Evolutionary conservation across 2,797 vertebrate species (phyloP), one percentile per base, ranked within the genome.

Genomic region (Prunella strophiata): DNA sequence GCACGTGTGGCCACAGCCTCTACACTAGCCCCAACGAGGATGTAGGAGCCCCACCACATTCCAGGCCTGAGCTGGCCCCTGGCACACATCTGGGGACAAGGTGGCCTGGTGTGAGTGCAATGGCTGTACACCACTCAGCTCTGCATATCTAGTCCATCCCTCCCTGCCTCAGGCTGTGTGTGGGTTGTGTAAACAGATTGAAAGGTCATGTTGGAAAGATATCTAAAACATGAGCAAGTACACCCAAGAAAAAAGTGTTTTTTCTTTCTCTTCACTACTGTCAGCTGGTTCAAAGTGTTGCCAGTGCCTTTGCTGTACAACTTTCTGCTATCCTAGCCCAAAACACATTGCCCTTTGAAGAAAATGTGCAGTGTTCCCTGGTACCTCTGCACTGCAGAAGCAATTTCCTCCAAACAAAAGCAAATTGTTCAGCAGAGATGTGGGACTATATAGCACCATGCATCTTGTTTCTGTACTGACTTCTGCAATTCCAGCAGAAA

Each of bases 91-190:
- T 32, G 55, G 22, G 8, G 30, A 55, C 51, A 47, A 25, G 29
- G 8, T 8, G 8, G 2, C 8, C 8, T 7, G 7, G 15, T 0
- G 1, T 9, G 9, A 16, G 23, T 1, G 2, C 12, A n/a, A 8
- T 2, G 3, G 30, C 38, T 61, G 4, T 5, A 27, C 12, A 23
- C 10, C 2, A 3, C 61, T 43, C 10, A 2, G 45, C 32, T 54
- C 72, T 74, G n/a, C 19, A 3, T 47, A 55, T 42, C 36, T 55
- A 20, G 17, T 66, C 43, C 16, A 19, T n/a, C n/a, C 50, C n/a
- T 84, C 58, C 6, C n/a, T 25, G 63, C 30, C 32, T 92, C 47
- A 19, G 5, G 1, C 51, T 88, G 34, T 36, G 51, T 40, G 88
- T 34, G 52, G 52, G 89, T 82, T 54, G 80, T 68, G 52, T 88